Percentiles rank a stretch among this genome's conserved stretches.
Conservation (phyloP, 2,888 invertebrate species). For the Cerceris rybyensis region DNA sequence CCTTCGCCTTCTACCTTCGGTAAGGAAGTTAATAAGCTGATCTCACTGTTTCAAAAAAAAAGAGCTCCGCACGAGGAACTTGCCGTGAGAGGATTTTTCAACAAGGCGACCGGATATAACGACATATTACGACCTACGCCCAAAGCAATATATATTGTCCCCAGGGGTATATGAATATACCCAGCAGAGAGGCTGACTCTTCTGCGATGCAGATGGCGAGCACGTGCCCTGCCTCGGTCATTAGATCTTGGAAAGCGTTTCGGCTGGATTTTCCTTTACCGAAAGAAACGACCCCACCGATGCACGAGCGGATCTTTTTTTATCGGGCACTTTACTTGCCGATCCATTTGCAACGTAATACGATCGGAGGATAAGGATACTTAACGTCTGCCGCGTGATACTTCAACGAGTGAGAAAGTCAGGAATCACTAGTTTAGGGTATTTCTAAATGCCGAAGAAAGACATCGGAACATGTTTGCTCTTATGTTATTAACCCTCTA, state of each 20-base stretch:
- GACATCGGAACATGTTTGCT: neutral
- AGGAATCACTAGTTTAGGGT: too few species aligned
- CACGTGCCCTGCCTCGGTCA: constrained; percentile 62
- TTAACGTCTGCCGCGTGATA: constrained; percentile 21
- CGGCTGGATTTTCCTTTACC: constrained; percentile 14
- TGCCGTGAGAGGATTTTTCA: constrained; percentile 47
- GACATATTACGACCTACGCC: constrained; percentile 53
- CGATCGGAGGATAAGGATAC: constrained; percentile 35
- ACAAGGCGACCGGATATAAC: constrained; percentile 55
- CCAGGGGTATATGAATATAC: constrained; percentile 22
- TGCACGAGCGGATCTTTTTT: constrained; percentile 28
- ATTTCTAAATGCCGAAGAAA: neutral
- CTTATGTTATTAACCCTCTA: too few species aligned
- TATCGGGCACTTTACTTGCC: constrained; percentile 22
- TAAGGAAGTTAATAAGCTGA: constrained; percentile 55
- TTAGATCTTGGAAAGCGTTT: constrained; percentile 28
- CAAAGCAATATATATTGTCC: constrained; percentile 22
- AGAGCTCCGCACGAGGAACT: constrained; percentile 40
- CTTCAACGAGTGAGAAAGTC: neutral
- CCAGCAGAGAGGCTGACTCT: constrained; percentile 30
- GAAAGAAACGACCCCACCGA: constrained; percentile 5
- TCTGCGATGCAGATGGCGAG: constrained; percentile 63
- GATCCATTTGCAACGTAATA: constrained; percentile 25
- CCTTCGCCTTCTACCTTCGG: constrained; percentile 21
- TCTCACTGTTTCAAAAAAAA: constrained; percentile 35